Evolutionary conservation across 2,113 vertebrate genomes (phyloP), one percentile per base, ranked within the genome.

Genomic region (Ranitomeya imitator): DNA sequence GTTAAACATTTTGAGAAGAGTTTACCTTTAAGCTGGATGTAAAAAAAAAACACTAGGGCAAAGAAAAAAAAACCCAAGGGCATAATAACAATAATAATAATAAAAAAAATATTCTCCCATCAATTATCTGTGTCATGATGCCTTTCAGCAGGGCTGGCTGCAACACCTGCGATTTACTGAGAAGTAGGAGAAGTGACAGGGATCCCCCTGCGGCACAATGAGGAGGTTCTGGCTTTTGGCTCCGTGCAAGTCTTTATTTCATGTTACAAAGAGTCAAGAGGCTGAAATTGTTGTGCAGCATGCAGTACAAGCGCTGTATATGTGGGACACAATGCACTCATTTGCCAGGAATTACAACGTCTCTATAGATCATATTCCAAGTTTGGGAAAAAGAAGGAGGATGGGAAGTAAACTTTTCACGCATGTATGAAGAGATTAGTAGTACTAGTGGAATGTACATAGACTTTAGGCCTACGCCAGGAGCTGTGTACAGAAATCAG

Each of bases 31-130:
- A 88, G 77, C 71, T 78, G 63, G 31, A 55, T n/a, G 55, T 19
- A 51, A 60, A 16, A 74, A 45, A 45, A 76, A 60, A 76, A 21
- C 45, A 51, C 65, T 65, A 81, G 7, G 57, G 19, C 14, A 79
- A 11, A 37, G 21, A 57, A 83, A 82, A 81, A 88, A 89, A 26
- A 37, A 67, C 81, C 73, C 57, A 69, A 85, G 74, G 73, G 73
- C 67, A 78, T 79, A 65, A 89, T 79, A 78, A 85, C 87, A 89
- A 85, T 84, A 85, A 89, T 84, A 88, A 88, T 88, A 83, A 88
- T 77, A 88, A 83, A 83, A 83, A 83, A 88, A 65, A 73, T 61
- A 85, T 89, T 89, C 82, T 79, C 57, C 82, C 81, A 89, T 89
- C 87, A 89, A 79, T 89, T 85, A 89, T 55, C 45, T 31, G 67